Conservation (phyloP, 2,888 invertebrate genomes). For the Gryllus longicercus region DNA sequence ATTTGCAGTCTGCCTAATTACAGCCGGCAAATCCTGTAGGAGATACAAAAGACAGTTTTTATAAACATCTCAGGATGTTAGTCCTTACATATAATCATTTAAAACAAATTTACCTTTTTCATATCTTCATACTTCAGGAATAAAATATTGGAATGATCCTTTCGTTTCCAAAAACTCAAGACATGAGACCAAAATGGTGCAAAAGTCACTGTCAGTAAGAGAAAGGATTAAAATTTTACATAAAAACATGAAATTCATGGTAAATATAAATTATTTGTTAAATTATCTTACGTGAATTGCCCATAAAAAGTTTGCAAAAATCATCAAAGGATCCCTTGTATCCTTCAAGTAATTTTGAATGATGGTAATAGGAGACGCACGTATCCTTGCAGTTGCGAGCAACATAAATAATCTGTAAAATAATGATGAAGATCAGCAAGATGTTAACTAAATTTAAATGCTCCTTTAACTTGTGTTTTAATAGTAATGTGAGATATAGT, state of each 20-base stretch:
- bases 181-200: slow-evolving; percentile 62
- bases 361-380: slow-evolving; percentile 65
- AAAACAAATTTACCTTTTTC: slow-evolving; percentile 52
- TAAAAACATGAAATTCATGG: neutral
- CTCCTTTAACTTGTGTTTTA: too few relatives aligned
- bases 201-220: slow-evolving; percentile 40
- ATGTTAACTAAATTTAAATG: too few relatives aligned
- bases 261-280: neutral
- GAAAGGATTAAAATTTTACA: neutral
- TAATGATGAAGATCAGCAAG: slow-evolving; percentile 35
- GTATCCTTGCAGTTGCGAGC: slow-evolving; percentile 70
- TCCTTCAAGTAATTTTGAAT: slow-evolving; percentile 58
- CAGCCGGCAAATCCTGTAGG: slow-evolving; percentile 49
- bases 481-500: too few relatives aligned
- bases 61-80: neutral
- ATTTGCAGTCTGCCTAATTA: slow-evolving; percentile 51
- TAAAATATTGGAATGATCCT: slow-evolving; percentile 66
- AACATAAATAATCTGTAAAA: slow-evolving; percentile 62
- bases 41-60: neutral
- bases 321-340: slow-evolving; percentile 54
- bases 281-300: slow-evolving; percentile 44
- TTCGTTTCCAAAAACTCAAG: slow-evolving; percentile 64
- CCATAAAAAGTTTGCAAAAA: slow-evolving; percentile 60
- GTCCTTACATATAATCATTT: neutral
- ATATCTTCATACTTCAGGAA: slow-evolving; percentile 81